phyloP scores from a whole-genome alignment of 2,113 vertebrate genomes.

The Seriola quinqueradiata region DNA sequence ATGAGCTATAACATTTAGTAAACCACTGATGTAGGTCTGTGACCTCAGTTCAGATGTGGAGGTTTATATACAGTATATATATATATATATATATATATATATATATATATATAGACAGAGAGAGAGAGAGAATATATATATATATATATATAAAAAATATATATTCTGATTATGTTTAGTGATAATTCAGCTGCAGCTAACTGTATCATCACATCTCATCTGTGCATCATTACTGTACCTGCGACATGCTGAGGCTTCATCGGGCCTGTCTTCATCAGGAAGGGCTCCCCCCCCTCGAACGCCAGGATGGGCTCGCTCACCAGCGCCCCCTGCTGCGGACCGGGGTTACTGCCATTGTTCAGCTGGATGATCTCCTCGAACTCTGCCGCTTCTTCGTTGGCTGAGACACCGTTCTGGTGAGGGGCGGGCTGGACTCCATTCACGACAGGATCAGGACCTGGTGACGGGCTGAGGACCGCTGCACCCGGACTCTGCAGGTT shows the following conservation, averaged over 20 bases:
- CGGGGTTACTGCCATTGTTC: slow-evolving; percentile 62
- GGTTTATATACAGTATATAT: too few species aligned
- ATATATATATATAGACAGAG: too few species aligned
- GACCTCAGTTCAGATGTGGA: too few species aligned
- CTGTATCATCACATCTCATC: neutral
- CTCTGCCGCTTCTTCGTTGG: slow-evolving; percentile 82
- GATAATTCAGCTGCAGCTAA: neutral
- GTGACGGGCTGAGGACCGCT: slow-evolving; percentile 55
- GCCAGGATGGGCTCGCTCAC: slow-evolving; percentile 87
- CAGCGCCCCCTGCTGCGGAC: slow-evolving; percentile 75
- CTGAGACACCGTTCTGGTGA: slow-evolving; percentile 92
- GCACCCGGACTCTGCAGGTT: slow-evolving; percentile 26
- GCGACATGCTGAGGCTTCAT: slow-evolving; percentile 93
- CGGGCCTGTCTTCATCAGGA: slow-evolving; percentile 90
- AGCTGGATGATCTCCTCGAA: slow-evolving; percentile 84
- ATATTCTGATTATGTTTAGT: too few species aligned
- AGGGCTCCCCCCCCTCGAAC: slow-evolving; percentile 91
- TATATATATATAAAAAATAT: too few species aligned
- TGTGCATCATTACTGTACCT: slow-evolving; percentile 80
- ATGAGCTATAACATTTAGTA: too few species aligned
- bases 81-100: too few species aligned
- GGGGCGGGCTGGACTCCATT: slow-evolving; percentile 89
- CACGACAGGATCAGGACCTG: slow-evolving; percentile 74
- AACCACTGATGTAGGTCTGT: too few species aligned
- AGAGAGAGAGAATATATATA: too few species aligned